A percentile compares a stretch with the other conserved stretches of the same genome.
Conservation (phyloP, 2,797 vertebrate genomes). For the Sylvilagus floridanus region DNA sequence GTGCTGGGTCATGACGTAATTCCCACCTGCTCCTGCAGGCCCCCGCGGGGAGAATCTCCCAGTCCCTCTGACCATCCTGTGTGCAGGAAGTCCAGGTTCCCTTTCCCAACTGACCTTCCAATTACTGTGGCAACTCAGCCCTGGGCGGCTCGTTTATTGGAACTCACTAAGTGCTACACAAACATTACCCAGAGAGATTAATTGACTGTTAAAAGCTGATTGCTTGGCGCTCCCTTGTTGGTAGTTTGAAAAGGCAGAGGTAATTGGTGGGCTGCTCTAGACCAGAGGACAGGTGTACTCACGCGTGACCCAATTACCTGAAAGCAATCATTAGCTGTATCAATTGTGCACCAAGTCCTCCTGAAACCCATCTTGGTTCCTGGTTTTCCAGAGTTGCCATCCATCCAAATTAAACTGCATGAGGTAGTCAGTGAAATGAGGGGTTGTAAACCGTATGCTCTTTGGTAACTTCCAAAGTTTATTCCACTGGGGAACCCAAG, state of each 20-base stretch:
- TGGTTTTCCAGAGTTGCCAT: slow-evolving; percentile 80
- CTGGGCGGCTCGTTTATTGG: slow-evolving; percentile 85
- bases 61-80: slow-evolving; percentile 39
- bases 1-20: slow-evolving; percentile 43
- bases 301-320: slow-evolving; percentile 68
- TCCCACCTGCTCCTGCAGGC: slow-evolving; percentile 46
- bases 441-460: slow-evolving; percentile 78
- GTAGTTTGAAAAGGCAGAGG: slow-evolving; percentile 83
- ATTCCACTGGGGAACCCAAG: slow-evolving; percentile 43
- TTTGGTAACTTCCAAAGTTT: slow-evolving; percentile 80
- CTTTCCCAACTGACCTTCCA: slow-evolving; percentile 82
- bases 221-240: slow-evolving; percentile 84
- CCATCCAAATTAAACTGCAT: slow-evolving; percentile 84
- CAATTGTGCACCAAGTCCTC: slow-evolving; percentile 79
- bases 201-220: slow-evolving; percentile 86
- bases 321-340: slow-evolving; percentile 70
- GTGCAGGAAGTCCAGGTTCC: slow-evolving; percentile 73
- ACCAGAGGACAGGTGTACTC: slow-evolving; percentile 62
- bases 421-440: slow-evolving; percentile 80
- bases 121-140: slow-evolving; percentile 81
- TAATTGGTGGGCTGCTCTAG: slow-evolving; percentile 79
- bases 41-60: slow-evolving; percentile 53
- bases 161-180: slow-evolving; percentile 84
- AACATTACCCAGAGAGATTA: slow-evolving; percentile 87
- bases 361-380: slow-evolving; percentile 80